Percentiles rank a stretch among this genome's conserved stretches.
Evolutionary conservation across 2,888 invertebrate genomes (phyloP).

Genomic region (Rhamnusium bicolor): DNA sequence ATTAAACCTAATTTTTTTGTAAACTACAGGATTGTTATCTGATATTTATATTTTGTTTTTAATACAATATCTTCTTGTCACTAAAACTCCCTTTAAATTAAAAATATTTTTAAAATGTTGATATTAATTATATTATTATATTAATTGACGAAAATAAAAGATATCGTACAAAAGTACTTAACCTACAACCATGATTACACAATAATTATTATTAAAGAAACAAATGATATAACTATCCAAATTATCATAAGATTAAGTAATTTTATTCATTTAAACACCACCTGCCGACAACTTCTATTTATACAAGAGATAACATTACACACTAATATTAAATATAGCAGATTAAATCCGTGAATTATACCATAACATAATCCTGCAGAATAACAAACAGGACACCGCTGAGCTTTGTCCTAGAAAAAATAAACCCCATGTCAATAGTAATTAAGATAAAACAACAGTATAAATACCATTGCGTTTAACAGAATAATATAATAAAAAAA

Average conservation of each 20-base stretch:
- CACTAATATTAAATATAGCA: conserved; percentile 3
- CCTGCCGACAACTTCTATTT: conserved; percentile 7
- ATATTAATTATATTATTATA: no score
- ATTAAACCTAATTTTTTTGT: no score
- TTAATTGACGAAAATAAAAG: no score
- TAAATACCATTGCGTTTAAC: neutral
- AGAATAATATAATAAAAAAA: neutral
- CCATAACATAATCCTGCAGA: neutral
- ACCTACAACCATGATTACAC: no score
- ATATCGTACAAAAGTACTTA: no score
- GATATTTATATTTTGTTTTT: no score
- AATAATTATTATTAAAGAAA: neutral
- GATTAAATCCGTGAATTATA: conserved; percentile 11
- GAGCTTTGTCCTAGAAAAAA: conserved; percentile 9
- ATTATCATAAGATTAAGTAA: conserved; percentile 2
- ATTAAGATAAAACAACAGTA: neutral
- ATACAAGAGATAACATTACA: conserved; percentile 10
- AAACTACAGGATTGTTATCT: no score
- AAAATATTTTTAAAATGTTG: no score
- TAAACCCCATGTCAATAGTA: conserved; percentile 2
- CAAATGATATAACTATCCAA: neutral
- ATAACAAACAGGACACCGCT: neutral
- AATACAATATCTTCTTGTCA: no score
- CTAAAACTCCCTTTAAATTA: no score
- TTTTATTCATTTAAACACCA: conserved; percentile 8